These are phyloP conservation scores for Phymastichus coffea DNA, from an alignment of 1,140 invertebrate species.

Conservation along the genomic window DNA sequence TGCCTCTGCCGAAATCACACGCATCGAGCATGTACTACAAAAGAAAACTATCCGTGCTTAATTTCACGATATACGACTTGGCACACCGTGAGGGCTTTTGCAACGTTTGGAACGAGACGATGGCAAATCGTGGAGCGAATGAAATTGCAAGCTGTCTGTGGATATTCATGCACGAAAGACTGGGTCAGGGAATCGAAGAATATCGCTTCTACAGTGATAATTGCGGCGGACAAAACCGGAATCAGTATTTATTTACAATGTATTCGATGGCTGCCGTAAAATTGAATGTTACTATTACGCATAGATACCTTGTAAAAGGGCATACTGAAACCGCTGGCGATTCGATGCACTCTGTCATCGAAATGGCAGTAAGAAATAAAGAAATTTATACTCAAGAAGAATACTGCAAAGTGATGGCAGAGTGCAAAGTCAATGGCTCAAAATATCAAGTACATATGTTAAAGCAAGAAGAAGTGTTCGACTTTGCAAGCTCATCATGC, in stretches of 20 bases:
- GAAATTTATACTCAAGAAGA: constrained; percentile 3
- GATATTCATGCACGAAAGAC: constrained; percentile 33
- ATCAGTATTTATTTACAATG: constrained; percentile 33
- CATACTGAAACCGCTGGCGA: constrained; percentile 15
- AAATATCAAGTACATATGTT: constrained; percentile 8
- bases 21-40: constrained; percentile 42
- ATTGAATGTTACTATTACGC: constrained; percentile 19
- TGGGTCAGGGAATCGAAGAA: constrained; percentile 10
- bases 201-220: constrained; percentile 38
- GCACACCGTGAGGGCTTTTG: constrained; percentile 38
- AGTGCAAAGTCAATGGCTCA: constrained; percentile 10
- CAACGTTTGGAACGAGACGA: constrained; percentile 53
- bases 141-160: constrained; percentile 51
- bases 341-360: constrained; percentile 17
- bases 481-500: too few relatives aligned
- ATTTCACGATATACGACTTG: constrained; percentile 51
- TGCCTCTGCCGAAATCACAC: constrained; percentile 28
- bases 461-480: too few relatives aligned
- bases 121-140: constrained; percentile 47
- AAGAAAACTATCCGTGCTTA: constrained; percentile 51
- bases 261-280: constrained; percentile 17
- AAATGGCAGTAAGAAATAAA: not conserved
- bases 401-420: constrained; percentile 3
- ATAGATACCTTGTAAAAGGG: constrained; percentile 14
- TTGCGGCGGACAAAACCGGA: constrained; percentile 48